Evolutionary conservation across 2,797 vertebrate genomes (phyloP), one percentile per base, ranked within the genome.

Genomic region (Triplophysa bombifrons): DNA sequence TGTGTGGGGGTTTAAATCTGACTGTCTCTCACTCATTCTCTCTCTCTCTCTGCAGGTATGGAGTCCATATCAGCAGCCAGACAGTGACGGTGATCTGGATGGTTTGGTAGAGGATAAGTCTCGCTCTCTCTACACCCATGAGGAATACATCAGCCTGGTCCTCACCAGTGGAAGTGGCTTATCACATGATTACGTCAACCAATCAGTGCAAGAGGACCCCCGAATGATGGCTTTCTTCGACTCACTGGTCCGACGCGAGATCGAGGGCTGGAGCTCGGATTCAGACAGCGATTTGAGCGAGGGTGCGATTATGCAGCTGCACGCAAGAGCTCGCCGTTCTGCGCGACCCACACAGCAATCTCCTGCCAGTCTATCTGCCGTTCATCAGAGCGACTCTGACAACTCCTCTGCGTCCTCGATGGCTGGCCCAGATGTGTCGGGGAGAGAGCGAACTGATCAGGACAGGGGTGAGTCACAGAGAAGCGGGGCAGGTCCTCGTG

Each of bases 141-240:
- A 99, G 89, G 98, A 99, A 87, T 99, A 99, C 88, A 99, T 99
- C 90, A 98, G 95, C 87, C 95, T 99, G 74, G 98, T 99, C 80
- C 88, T 99, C 64, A 99, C 98, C 92, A 99, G 98, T 4, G 97
- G 98, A 63, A 98, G 96, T 55, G 97, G 97, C 3, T 90, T 99
- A 86, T 98, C 98, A 16, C 98, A 99, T 2, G 98, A 99, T 89
- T 99, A 99, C 11, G 95, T 97, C 88, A 98, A 96, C 91, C 98
- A 99, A 83, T 99, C 98, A 0, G 95, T 98, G 74, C 97, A 98
- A 89, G 98, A 99, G 81, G 98, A 99, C 80, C 98, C 98, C 0
- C 93, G 98, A 76, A 99, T 99, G 97, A 99, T 99, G 98, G 98
- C 98, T 17, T 99, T 99, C 85, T 99, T 99, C 30, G 98, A 99